Evolutionary conservation across 2,797 vertebrate genomes (phyloP).

Genomic region (Naso thynnoides): DNA sequence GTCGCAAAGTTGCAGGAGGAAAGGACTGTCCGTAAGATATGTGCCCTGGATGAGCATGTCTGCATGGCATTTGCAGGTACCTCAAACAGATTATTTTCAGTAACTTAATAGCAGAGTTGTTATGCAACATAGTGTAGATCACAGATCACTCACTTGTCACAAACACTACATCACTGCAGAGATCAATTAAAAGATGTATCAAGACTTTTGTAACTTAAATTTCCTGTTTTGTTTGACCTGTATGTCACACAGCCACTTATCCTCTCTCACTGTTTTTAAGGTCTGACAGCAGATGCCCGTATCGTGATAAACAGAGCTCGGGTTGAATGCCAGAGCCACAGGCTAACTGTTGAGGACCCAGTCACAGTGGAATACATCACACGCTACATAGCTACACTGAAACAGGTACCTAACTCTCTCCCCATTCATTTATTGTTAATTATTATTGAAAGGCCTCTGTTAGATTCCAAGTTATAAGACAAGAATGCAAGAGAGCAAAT

Average conservation of each 20-base stretch:
- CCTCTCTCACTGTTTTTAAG: constrained; percentile 62
- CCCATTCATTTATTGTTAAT: neutral
- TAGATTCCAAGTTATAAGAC: neutral
- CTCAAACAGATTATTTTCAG: neutral
- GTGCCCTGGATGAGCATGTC: constrained; percentile 87
- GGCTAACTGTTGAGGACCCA: constrained; percentile 92
- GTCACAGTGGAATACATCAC: constrained; percentile 94
- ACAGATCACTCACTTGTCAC: neutral
- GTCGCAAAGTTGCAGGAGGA: constrained; percentile 89
- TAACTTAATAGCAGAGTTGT: neutral
- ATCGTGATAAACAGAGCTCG: constrained; percentile 92
- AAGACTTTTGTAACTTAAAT: neutral
- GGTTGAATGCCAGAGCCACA: constrained; percentile 92
- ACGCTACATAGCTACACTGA: constrained; percentile 91
- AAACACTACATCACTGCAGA: neutral
- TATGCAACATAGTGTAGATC: neutral
- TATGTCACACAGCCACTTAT: neutral
- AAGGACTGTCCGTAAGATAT: constrained; percentile 89
- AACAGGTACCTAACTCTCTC: constrained; percentile 84
- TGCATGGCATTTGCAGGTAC: constrained; percentile 91
- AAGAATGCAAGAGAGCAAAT: neutral
- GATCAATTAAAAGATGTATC: neutral
- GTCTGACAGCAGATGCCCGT: constrained; percentile 91
- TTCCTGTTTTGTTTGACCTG: neutral
- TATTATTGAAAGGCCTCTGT: neutral